These are phyloP conservation scores for Holothuria scabra DNA, from an alignment of 53 echinoderm and acorn worm species.

Conservation along the genomic window DNA sequence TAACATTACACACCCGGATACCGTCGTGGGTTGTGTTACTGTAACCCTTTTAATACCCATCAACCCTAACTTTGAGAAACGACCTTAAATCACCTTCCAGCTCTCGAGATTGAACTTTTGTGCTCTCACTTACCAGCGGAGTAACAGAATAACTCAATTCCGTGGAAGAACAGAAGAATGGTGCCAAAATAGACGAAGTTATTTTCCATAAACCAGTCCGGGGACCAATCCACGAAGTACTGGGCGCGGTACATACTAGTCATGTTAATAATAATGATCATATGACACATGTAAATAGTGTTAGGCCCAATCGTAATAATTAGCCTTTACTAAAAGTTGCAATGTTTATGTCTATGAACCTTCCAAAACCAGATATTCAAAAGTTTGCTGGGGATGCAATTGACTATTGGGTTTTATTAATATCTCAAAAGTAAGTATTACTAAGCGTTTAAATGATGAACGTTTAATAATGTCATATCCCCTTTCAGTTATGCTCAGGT, in stretches of 20 bases:
- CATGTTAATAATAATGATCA: not conserved
- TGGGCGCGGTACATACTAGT: not conserved
- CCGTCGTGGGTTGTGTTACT: no score
- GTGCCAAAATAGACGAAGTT: not conserved
- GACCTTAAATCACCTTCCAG: no score
- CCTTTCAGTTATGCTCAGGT: slow-evolving; percentile 60
- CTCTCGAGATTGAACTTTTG: no score
- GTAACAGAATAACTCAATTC: not conserved
- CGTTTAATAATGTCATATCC: slow-evolving; percentile 47
- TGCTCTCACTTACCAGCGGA: not conserved
- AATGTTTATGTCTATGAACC: slow-evolving; percentile 66
- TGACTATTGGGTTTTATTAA: slow-evolving; percentile 69
- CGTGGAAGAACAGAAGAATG: slow-evolving; percentile 33
- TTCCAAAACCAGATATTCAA: slow-evolving; percentile 72
- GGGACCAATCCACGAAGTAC: not conserved
- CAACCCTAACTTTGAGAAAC: no score
- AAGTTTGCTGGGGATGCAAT: slow-evolving; percentile 67
- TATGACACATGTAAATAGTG: slow-evolving; percentile 17
- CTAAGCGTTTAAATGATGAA: slow-evolving; percentile 33
- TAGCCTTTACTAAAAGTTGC: not conserved
- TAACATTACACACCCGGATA: no score
- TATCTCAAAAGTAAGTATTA: slow-evolving; percentile 62
- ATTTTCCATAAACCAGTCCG: not conserved
- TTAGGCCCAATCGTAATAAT: not conserved
- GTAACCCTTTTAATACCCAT: no score